Evolutionary conservation across 2,888 invertebrate genomes (phyloP).

Genomic region (Ariolimax columbianus): DNA sequence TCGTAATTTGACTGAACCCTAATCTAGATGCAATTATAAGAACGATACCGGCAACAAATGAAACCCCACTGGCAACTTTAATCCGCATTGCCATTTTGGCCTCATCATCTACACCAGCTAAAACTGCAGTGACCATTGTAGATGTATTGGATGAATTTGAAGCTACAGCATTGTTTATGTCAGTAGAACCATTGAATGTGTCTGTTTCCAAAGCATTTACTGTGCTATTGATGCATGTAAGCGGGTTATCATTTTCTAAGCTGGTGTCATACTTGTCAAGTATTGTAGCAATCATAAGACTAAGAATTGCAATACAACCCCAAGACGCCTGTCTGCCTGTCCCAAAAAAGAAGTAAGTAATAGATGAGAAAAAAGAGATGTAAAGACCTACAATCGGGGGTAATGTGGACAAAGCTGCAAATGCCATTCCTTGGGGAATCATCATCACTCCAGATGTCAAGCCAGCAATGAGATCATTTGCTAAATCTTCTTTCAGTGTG

Average conservation of each 20-base stretch:
- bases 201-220: background rate
- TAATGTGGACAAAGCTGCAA: constrained; percentile 79
- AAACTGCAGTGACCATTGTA: background rate
- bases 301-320: constrained; percentile 78
- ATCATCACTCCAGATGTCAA: constrained; percentile 85
- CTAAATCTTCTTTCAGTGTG: constrained; percentile 79
- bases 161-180: background rate
- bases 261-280: constrained; percentile 57
- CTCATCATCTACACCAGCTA: background rate
- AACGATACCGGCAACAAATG: constrained; percentile 60
- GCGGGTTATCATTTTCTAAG: background rate
- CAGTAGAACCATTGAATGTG: background rate
- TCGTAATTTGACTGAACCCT: constrained; percentile 62
- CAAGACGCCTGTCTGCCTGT: constrained; percentile 92
- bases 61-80: constrained; percentile 60
- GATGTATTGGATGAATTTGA: constrained; percentile 16
- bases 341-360: constrained; percentile 90
- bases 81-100: constrained; percentile 51
- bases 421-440: constrained; percentile 79
- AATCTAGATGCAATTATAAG: constrained; percentile 58
- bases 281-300: constrained; percentile 59
- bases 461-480: constrained; percentile 88
- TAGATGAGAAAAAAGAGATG: constrained; percentile 93
- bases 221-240: constrained; percentile 22
- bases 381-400: constrained; percentile 82